Conservation (phyloP, 2,888 invertebrate species). For the Phlogophora meticulosa region DNA sequence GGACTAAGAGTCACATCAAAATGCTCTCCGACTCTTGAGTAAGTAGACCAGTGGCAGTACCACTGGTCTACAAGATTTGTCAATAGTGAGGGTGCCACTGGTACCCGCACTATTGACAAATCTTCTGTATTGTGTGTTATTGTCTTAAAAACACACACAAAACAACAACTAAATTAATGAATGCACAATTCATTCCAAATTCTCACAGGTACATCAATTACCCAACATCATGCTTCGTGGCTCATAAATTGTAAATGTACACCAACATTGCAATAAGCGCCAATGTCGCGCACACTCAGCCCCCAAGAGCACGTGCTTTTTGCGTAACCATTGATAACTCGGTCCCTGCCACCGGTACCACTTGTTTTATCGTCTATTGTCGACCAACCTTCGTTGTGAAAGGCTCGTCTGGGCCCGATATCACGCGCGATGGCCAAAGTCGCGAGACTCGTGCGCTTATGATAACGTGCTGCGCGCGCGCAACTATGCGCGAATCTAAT, state of each 20-base stretch:
- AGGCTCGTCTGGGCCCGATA: slow-evolving; percentile 55
- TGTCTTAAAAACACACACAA: neutral
- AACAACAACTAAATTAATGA: slow-evolving; percentile 19
- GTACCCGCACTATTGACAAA: neutral
- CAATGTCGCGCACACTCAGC: slow-evolving; percentile 43
- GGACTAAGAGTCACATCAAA: neutral
- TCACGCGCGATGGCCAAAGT: slow-evolving; percentile 51
- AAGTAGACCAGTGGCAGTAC: too few relatives aligned
- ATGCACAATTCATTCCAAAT: neutral
- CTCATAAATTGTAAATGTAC: slow-evolving; percentile 9
- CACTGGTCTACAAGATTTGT: too few relatives aligned
- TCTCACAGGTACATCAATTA: slow-evolving; percentile 20
- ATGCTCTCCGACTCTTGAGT: neutral
- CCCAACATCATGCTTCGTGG: slow-evolving; percentile 22
- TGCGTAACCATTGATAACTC: slow-evolving; percentile 55
- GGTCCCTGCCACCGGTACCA: slow-evolving; percentile 42
- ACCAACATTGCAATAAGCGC: slow-evolving; percentile 24
- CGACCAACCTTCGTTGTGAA: slow-evolving; percentile 63
- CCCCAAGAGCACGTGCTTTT: slow-evolving; percentile 40
- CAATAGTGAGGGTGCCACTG: too few relatives aligned
- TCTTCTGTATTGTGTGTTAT: neutral
- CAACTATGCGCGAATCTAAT: slow-evolving; percentile 3
- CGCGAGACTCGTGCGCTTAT: slow-evolving; percentile 49
- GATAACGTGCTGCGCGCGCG: slow-evolving; percentile 51
- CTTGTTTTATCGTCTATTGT: slow-evolving; percentile 43